A percentile compares a stretch with the other conserved stretches of the same genome.
Evolutionary conservation across 2,888 invertebrate genomes (phyloP).

Genomic region (Drosophila mulleri): DNA sequence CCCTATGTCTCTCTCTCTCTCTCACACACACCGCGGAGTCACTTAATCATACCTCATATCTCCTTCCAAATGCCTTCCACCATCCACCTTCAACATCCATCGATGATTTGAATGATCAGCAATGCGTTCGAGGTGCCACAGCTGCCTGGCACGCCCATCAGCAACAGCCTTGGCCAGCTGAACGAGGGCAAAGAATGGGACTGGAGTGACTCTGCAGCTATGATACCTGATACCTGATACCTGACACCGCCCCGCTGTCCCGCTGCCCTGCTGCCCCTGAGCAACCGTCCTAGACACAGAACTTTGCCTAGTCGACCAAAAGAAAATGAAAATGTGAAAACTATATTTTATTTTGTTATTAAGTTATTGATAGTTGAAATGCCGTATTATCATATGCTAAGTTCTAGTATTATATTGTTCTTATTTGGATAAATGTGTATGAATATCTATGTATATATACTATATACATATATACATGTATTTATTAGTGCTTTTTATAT

Average conservation of each 20-base stretch:
- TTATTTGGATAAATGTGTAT: slow-evolving; percentile 19
- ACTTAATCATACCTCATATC: slow-evolving; percentile 32
- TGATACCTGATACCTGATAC: background rate
- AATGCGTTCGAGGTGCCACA: slow-evolving; percentile 63
- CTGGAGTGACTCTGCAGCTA: background rate
- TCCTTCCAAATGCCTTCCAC: slow-evolving; percentile 36
- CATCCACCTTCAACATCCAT: background rate
- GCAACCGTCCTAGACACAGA: slow-evolving; percentile 5
- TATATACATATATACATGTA: slow-evolving; percentile 16
- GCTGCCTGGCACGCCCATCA: slow-evolving; percentile 25
- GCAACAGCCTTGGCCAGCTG: slow-evolving; percentile 58
- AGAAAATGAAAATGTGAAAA: background rate
- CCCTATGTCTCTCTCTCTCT: background rate
- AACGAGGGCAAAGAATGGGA: slow-evolving; percentile 47
- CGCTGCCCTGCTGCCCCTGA: background rate
- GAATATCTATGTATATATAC: too few relatives aligned
- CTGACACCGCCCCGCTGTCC: background rate
- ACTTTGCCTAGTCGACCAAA: slow-evolving; percentile 40
- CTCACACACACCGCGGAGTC: slow-evolving; percentile 1
- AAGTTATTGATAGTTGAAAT: slow-evolving; percentile 50
- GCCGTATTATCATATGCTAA: slow-evolving; percentile 57
- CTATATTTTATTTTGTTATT: slow-evolving; percentile 26
- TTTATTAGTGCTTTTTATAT: slow-evolving; percentile 35
- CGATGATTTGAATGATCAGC: slow-evolving; percentile 27
- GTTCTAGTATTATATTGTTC: slow-evolving; percentile 27